Base-by-base conservation (phyloP, 2,888 invertebrate species). In the Lymantria dispar region DNA sequence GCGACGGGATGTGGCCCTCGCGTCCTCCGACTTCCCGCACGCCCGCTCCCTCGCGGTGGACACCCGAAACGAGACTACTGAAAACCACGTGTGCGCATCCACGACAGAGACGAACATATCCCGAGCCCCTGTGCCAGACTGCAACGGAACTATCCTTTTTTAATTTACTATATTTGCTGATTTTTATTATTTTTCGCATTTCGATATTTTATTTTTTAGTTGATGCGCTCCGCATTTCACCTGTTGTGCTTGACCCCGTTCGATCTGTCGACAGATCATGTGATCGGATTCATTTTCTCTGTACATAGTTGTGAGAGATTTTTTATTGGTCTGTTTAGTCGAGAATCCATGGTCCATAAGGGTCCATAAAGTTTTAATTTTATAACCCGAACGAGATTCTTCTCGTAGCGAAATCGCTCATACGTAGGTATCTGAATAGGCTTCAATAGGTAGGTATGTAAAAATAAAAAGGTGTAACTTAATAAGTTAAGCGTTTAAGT, bases 131-230 rank as follows among this genome's bases (percentile, higher is more conserved):
- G 33, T 40, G 70, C 38, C 29, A 51, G 78, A 87, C 50, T 73
- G 69, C 61, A 85, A 87, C 75, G 49, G 38, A 44, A 56, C 74
- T 79, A 83, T 72, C 71, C 88, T 90, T 91, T 91, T 91, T 91
- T 83, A 88, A 89, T 89, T 90, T 88, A 90, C 88, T 90, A 90
- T 89, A 88, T 89, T 87, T 81, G 78, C 78, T 76, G 82, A 87
- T 90, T 90, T 90, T 90, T 90, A 88, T 91, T 90, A 91, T 90
- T 91, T 89, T 88, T 87, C 88, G 82, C 89, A 89, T 89, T 90
- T 89, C 87, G 87, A 91, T 90, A 90, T 90, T 91, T 91, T 91
- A 90, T 91, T 91, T 91, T 91, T 90, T 90, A 91, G 91, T 90
- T 91, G 90, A 90, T 90, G 88, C 87, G 85, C 84, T 78, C 80